Evolutionary conservation across 2,888 invertebrate species (phyloP).

Genomic region (Scrobipalpa costella): DNA sequence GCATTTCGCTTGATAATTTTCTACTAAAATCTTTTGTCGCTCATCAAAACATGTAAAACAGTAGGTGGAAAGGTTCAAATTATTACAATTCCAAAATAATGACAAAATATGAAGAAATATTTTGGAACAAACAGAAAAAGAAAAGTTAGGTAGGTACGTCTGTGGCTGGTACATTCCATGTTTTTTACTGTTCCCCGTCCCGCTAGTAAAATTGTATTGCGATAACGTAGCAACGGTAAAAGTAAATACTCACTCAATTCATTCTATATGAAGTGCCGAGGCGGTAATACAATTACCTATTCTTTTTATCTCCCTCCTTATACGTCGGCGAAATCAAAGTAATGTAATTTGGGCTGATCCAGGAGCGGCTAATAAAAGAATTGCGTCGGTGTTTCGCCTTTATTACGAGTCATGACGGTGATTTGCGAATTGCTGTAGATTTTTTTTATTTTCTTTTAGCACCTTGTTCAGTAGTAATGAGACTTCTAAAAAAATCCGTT

Average conservation of each 20-base stretch:
- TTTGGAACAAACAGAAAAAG: not conserved
- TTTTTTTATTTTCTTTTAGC: not conserved
- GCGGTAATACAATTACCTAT: conserved; percentile 18
- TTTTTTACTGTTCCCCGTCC: too few relatives aligned
- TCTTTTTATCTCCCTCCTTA: conserved; percentile 29
- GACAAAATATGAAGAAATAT: not conserved
- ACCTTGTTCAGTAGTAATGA: not conserved
- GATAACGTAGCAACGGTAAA: not conserved
- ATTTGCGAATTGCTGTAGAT: not conserved
- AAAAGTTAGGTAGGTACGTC: too few relatives aligned
- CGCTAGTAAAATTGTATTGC: not conserved
- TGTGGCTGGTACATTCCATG: not conserved
- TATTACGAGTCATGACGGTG: conserved; percentile 25
- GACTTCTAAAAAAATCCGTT: too few relatives aligned
- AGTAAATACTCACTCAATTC: not conserved
- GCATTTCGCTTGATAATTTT: conserved; percentile 2
- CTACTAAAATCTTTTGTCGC: not conserved
- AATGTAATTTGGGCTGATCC: conserved; percentile 60
- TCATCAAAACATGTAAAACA: conserved; percentile 6
- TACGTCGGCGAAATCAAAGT: conserved; percentile 48
- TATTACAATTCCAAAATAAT: conserved; percentile 11
- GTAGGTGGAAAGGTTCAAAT: conserved; percentile 3
- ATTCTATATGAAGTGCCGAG: conserved; percentile 6
- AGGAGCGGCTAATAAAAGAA: conserved; percentile 49
- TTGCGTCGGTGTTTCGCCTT: conserved; percentile 45